These are phyloP conservation scores for Dermatemys mawii DNA, from an alignment of 2,113 vertebrate species.

Conservation along the genomic window DNA sequence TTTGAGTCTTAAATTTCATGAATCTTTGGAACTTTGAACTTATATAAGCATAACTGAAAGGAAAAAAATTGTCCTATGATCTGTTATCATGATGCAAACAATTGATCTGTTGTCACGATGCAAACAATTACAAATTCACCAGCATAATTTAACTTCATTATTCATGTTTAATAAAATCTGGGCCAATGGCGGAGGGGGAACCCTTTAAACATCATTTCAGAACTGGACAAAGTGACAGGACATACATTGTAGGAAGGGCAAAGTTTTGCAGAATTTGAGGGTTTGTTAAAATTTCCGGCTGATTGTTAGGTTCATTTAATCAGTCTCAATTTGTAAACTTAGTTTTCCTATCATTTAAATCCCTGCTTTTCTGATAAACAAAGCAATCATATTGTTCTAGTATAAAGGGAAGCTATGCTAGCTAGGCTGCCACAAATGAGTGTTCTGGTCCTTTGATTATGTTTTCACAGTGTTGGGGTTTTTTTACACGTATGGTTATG, in stretches of 20 bases:
- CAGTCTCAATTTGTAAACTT: neutral
- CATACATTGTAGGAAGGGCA: neutral
- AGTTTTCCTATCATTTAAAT: neutral
- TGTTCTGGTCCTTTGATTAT: neutral
- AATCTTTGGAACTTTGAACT: neutral
- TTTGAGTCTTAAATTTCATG: neutral
- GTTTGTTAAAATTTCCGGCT: neutral
- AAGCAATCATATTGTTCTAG: neutral
- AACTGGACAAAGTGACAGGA: neutral
- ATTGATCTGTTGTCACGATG: slow-evolving; percentile 57
- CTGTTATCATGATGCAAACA: slow-evolving; percentile 64
- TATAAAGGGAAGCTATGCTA: neutral
- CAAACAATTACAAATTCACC: slow-evolving; percentile 60
- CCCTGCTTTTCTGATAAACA: neutral
- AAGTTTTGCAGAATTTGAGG: neutral
- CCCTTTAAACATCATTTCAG: neutral
- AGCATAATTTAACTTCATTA: neutral
- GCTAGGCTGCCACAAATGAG: neutral
- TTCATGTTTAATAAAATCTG: neutral
- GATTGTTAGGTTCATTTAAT: neutral
- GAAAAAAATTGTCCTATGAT: neutral
- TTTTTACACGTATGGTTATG: neutral
- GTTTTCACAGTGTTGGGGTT: neutral
- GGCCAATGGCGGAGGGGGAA: neutral
- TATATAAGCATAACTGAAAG: neutral